phyloP scores from a whole-genome alignment of 2,888 invertebrate species.

The Chorisops tibialis region DNA sequence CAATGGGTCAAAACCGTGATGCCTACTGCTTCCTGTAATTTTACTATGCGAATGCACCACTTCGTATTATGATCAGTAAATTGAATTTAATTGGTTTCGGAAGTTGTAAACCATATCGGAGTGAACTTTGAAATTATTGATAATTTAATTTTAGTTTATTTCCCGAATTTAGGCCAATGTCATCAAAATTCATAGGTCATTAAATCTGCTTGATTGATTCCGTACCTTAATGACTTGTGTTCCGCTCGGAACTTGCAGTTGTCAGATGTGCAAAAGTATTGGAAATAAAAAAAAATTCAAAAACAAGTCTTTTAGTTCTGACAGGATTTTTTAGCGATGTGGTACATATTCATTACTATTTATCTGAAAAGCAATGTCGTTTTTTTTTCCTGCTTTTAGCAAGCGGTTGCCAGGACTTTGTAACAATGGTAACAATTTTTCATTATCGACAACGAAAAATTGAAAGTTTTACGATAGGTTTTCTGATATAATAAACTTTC shows the following conservation, averaged over 20 bases:
- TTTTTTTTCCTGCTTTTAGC: too few species aligned
- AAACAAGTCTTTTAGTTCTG: too few species aligned
- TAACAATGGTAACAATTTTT: not conserved
- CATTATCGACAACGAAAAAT: not conserved
- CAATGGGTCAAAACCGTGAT: too few species aligned
- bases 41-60: conserved; percentile 9
- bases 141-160: not conserved
- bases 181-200: conserved; percentile 15
- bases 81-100: conserved; percentile 27
- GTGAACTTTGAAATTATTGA: too few species aligned
- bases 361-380: not conserved
- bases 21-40: conserved; percentile 8
- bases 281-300: too few species aligned
- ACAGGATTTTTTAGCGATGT: not conserved
- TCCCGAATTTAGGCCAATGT: conserved; percentile 13
- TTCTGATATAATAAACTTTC: too few species aligned
- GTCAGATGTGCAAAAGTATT: too few species aligned
- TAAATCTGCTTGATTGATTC: conserved; percentile 4
- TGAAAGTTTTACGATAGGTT: not conserved
- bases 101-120: not conserved
- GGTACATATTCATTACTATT: conserved; percentile 1
- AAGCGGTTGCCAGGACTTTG: not conserved
- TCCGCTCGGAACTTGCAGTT: too few species aligned
- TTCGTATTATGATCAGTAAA: conserved; percentile 29
- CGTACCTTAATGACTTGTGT: too few species aligned